phyloP scores from a whole-genome alignment of 2,113 vertebrate genomes.

The Chloropsis hardwickii region DNA sequence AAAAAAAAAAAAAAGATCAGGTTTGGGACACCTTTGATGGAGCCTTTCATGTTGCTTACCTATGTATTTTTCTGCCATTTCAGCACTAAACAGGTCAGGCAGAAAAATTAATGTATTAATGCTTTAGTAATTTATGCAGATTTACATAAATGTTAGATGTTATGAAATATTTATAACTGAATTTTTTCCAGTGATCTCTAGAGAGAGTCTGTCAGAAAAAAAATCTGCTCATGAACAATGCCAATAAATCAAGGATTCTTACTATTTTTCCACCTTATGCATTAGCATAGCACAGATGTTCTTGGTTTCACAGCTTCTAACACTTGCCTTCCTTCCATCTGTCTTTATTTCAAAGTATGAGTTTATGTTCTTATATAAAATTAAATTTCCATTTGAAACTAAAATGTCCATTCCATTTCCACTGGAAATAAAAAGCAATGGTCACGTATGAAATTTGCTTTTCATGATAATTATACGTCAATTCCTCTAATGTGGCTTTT shows the following conservation, averaged over 20 bases:
- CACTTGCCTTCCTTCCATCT: background rate
- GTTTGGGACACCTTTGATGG: background rate
- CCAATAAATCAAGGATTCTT: background rate
- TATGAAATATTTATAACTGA: background rate
- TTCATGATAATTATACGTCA: background rate
- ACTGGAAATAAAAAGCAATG: background rate
- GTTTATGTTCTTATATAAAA: background rate
- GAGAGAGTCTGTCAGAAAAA: background rate
- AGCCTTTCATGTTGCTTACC: background rate
- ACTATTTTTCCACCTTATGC: background rate
- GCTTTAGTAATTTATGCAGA: background rate
- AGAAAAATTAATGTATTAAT: background rate
- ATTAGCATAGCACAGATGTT: background rate
- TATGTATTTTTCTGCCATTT: background rate
- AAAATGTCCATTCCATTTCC: background rate
- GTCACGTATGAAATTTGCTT: fast-evolving
- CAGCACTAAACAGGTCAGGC: background rate
- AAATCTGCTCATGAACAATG: background rate
- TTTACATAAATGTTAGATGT: fast-evolving
- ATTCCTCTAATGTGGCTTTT: background rate
- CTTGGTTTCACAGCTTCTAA: background rate
- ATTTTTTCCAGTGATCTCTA: background rate
- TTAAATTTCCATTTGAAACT: background rate
- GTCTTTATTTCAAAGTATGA: background rate
- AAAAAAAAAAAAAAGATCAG: background rate